A percentile compares a stretch with the other conserved stretches of the same genome.
phyloP scores from a whole-genome alignment of 2,113 vertebrate genomes.

The Grammomys surdaster region DNA sequence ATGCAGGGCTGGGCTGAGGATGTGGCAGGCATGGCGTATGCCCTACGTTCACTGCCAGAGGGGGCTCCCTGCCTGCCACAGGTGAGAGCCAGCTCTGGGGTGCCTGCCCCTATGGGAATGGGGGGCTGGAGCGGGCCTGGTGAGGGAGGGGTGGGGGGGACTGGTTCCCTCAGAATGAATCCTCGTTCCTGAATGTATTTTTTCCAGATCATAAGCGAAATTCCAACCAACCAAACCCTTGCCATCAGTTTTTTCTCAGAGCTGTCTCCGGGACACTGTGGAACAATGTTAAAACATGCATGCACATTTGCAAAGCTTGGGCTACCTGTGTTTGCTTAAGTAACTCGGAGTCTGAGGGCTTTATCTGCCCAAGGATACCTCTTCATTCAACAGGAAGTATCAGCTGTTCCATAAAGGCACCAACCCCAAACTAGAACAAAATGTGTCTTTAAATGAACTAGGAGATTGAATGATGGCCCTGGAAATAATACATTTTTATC shows the following conservation, averaged over 20 bases:
- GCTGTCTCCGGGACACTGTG: slow-evolving; percentile 9
- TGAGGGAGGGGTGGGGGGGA: slow-evolving; percentile 31
- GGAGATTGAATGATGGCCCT: neutral
- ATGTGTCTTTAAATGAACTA: neutral
- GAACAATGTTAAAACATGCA: neutral
- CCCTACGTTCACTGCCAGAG: slow-evolving; percentile 85
- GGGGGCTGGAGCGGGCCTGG: slow-evolving; percentile 51
- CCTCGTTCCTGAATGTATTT: slow-evolving; percentile 37
- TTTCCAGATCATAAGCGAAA: slow-evolving; percentile 51
- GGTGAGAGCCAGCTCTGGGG: slow-evolving; percentile 85
- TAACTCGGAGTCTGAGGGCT: neutral
- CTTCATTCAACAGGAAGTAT: neutral
- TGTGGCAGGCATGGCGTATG: slow-evolving; percentile 85
- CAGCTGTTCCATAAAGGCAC: neutral
- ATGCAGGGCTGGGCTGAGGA: slow-evolving; percentile 85
- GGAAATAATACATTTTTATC: slow-evolving; percentile 14
- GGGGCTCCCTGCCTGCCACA: slow-evolving; percentile 86
- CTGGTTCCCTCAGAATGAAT: slow-evolving; percentile 29
- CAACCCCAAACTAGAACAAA: neutral
- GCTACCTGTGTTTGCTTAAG: neutral
- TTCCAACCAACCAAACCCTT: neutral
- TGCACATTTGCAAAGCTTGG: neutral
- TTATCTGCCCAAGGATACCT: neutral
- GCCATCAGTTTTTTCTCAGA: neutral
- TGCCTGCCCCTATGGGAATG: slow-evolving; percentile 62